Evolutionary conservation across 2,113 vertebrate genomes (phyloP).

Genomic region (Solea senegalensis): DNA sequence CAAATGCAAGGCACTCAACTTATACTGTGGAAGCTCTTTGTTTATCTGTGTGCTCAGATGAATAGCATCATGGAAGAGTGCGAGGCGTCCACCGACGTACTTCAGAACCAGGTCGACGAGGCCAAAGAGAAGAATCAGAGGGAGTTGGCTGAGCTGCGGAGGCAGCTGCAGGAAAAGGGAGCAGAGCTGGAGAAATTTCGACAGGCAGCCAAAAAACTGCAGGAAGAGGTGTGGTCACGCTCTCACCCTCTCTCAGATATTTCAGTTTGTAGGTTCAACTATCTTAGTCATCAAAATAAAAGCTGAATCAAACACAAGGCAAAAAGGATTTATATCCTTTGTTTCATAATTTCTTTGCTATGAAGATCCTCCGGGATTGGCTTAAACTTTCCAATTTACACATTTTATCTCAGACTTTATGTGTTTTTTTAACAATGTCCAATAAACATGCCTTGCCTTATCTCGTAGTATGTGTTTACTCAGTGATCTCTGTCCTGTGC

Average conservation of each 20-base stretch:
- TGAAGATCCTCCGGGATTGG: too few relatives aligned
- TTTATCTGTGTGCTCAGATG: slow-evolving; percentile 81
- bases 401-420: too few relatives aligned
- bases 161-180: slow-evolving; percentile 89
- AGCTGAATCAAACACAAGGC: neutral
- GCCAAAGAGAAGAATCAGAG: slow-evolving; percentile 87
- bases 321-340: neutral
- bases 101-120: slow-evolving; percentile 91
- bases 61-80: slow-evolving; percentile 85
- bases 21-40: slow-evolving; percentile 18
- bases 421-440: too few relatives aligned
- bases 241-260: slow-evolving; percentile 43
- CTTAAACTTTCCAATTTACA: too few relatives aligned
- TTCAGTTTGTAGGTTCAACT: slow-evolving; percentile 8
- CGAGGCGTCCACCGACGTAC: slow-evolving; percentile 84
- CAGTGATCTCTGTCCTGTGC: slow-evolving; percentile 43
- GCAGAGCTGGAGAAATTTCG: slow-evolving; percentile 87
- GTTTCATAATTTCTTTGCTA: too few relatives aligned
- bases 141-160: slow-evolving; percentile 86
- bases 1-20: neutral
- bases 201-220: slow-evolving; percentile 81
- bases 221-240: slow-evolving; percentile 91
- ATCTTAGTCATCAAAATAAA: slow-evolving; percentile 17
- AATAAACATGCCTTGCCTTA: slow-evolving; percentile 4
- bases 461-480: slow-evolving; percentile 27